Conservation (phyloP, 1,140 invertebrate species). For the Ridgeia piscesae region DNA sequence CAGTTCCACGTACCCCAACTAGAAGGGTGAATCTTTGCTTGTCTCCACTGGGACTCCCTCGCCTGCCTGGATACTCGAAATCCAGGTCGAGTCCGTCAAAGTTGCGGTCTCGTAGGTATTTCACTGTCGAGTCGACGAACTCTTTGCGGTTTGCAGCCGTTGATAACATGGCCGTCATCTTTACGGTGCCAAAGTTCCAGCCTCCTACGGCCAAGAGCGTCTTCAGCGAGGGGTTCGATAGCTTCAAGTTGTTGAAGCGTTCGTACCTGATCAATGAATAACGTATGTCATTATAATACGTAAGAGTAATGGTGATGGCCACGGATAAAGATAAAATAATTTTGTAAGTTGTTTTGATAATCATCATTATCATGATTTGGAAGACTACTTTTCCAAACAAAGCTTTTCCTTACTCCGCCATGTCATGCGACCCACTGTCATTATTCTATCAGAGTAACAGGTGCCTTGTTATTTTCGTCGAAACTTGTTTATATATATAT, state of each 20-base stretch:
- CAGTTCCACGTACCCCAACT: slow-evolving; percentile 26
- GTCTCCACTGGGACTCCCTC: slow-evolving; percentile 69
- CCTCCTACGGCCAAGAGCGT: slow-evolving; percentile 89
- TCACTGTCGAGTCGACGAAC: slow-evolving; percentile 91
- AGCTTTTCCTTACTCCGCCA: no score
- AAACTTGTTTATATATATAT: not conserved
- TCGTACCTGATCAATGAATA: slow-evolving; percentile 64
- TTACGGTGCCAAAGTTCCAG: slow-evolving; percentile 89
- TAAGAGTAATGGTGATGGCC: not conserved
- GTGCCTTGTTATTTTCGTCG: no score
- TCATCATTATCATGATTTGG: not conserved
- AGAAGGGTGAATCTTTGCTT: slow-evolving; percentile 46
- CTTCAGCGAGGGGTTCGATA: slow-evolving; percentile 87
- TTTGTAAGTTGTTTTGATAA: not conserved
- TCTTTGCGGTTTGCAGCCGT: slow-evolving; percentile 62
- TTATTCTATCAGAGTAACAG: not conserved
- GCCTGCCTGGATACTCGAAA: slow-evolving; percentile 86
- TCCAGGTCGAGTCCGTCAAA: slow-evolving; percentile 96
- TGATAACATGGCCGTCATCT: slow-evolving; percentile 67
- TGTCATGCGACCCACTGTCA: not conserved
- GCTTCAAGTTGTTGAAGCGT: slow-evolving; percentile 77
- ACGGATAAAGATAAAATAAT: not conserved
- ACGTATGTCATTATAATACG: not conserved
- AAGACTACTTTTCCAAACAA: not conserved
- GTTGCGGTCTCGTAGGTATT: slow-evolving; percentile 85